Base-by-base conservation (phyloP, 2,888 invertebrate species). In the Chrysolina americana region DNA sequence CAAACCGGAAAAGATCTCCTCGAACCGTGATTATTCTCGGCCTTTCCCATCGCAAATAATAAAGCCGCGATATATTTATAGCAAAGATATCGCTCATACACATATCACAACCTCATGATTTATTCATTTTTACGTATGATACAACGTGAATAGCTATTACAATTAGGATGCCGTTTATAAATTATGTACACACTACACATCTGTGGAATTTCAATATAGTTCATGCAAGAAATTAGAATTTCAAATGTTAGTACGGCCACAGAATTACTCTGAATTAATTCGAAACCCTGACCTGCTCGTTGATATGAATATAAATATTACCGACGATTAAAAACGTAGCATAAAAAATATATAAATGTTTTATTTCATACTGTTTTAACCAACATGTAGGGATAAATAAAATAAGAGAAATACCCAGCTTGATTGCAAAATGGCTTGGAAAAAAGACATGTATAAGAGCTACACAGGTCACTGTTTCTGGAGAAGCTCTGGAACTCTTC, bases 221-320 rank as follows among this genome's bases (percentile, higher is more conserved):
- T 53, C 11, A 53, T 11, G 53, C 10, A 53, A 53, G 53, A 53
- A 19, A 53, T 53, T 21, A 13, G 48, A 48, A 53, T 53, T 53
- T 53, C 53, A 53, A 53, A 21, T 19, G 19, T 2, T 19, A 21
- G 53, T 10, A 53, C 13, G 53, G 17, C 21, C 53, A 10, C 17
- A 48, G 48, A 48, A 48, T 17, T 48, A n/a, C 21, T 21, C 21
- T 11, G 21, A 53, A 53, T 53, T 23, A 19, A 53, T 53, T 53
- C 0, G 11, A 19, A 11, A 5, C 53, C 53, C 53, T 53, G 53
- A 53, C 53, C 53, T 53, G 21, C 21, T 5, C 19, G 21, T 19
- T 23, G 19, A 13, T 19, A 21, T 53, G 21, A 53, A 53, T 13
- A 11, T 19, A 53, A 44, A 44, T 4, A 53, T 53, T 21, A 11